Percentiles rank a stretch among this genome's conserved stretches.
Evolutionary conservation across 2,113 vertebrate species (phyloP).

Genomic region (Mormyrus iriodes): DNA sequence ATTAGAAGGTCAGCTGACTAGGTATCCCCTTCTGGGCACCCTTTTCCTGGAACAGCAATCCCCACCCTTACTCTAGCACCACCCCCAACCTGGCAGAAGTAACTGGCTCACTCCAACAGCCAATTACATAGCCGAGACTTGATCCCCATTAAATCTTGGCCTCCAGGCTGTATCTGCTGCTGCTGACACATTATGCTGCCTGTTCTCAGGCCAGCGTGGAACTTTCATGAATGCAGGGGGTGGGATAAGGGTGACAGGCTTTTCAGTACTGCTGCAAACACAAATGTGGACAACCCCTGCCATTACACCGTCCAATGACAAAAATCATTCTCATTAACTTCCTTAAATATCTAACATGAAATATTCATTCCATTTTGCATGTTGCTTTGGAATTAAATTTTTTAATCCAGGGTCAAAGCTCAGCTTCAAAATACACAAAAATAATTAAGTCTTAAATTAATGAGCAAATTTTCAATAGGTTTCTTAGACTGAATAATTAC

Average conservation of each 20-base stretch:
- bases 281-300: neutral
- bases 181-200: neutral
- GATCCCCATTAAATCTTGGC: constrained; percentile 14
- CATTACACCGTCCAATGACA: neutral
- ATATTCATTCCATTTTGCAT: neutral
- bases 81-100: neutral
- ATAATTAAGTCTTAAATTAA: neutral
- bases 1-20: neutral
- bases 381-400: neutral
- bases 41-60: neutral
- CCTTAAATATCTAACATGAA: neutral
- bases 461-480: neutral
- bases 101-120: neutral
- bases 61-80: neutral
- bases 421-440: neutral
- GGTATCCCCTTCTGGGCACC: neutral
- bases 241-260: neutral
- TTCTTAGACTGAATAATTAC: neutral
- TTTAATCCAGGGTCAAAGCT: neutral
- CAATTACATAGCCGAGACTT: constrained; percentile 1
- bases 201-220: neutral
- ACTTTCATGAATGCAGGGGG: neutral
- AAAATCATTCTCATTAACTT: neutral
- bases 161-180: neutral
- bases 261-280: neutral